Evolutionary conservation across 2,888 invertebrate species (phyloP), one percentile per base, ranked within the genome.

Genomic region (Pasiphila rectangulata): DNA sequence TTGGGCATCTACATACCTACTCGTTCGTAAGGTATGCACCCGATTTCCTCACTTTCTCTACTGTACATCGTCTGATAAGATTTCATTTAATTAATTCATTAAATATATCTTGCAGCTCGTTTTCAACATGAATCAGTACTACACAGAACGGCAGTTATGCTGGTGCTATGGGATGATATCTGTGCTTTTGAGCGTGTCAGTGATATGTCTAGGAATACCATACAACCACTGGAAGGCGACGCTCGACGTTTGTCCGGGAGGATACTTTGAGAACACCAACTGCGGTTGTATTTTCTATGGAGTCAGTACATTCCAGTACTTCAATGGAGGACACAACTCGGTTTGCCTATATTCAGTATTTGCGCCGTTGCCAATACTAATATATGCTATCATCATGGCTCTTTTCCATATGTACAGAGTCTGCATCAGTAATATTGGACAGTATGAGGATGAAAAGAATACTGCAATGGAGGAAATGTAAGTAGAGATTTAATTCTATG

Each of bases 261-360:
- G 88, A 32, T 85, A 80, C 65, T 71, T 88, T 1, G 88, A 88
- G 52, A 91, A 92, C 58, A 90, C 90, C 2, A 93, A 92, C 63
- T 94, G 93, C 63, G 93, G 93, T 27, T 94, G 94, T 61, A 92
- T 93, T 59, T 80, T 94, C 24, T 92, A 91, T 68, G 93, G 92
- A 1, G 78, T 90, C 41, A 90, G 91, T 60, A 91, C 92, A 9
- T 90, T 81, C 40, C 90, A 89, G 27, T 90, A 90, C 59, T 94
- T 93, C 61, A 90, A 86, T 73, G 93, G 94, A 32, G 93, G 93
- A 0, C 91, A 91, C 56, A 90, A 90, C 51, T 90, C 91, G 0
- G 90, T 91, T 49, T 94, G 94, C 59, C 79, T 92, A 52, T 93
- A 91, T 84, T 90, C 92, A n/a, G 91, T 92, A 41, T 92, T 92